Conservation (phyloP, 2,113 vertebrate species). For the Dipodomys stephensi region DNA sequence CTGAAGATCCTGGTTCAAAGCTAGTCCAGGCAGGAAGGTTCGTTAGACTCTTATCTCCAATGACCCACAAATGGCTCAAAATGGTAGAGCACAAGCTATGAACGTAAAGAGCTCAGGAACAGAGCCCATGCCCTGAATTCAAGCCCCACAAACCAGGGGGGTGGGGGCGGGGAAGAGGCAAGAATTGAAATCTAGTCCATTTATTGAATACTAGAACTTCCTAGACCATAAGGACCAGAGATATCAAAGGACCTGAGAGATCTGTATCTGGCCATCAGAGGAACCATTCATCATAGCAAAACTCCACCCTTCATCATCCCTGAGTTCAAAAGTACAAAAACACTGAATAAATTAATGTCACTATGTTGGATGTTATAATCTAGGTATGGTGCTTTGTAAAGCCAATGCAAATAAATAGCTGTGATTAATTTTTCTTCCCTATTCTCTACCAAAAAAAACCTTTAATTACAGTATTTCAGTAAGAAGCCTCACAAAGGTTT, state of each 20-base stretch:
- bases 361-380: not conserved
- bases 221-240: not conserved
- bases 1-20: too few relatives aligned
- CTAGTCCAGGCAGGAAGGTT: too few relatives aligned
- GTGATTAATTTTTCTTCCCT: not conserved
- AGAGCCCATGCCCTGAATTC: too few relatives aligned
- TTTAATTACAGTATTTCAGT: constrained; percentile 66
- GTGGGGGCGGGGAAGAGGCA: too few relatives aligned
- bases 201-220: not conserved
- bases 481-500: constrained; percentile 1
- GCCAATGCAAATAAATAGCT: not conserved
- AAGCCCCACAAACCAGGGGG: too few relatives aligned
- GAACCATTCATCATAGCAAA: not conserved
- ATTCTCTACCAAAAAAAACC: constrained; percentile 12
- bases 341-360: not conserved
- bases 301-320: not conserved
- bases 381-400: not conserved
- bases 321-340: not conserved
- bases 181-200: not conserved
- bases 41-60: too few relatives aligned
- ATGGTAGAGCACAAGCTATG: too few relatives aligned
- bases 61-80: too few relatives aligned
- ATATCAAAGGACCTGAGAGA: not conserved
- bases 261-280: not conserved
- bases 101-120: too few relatives aligned